These are phyloP conservation scores for Scolopax rusticola DNA, from an alignment of 2,797 vertebrate species.

Conservation along the genomic window DNA sequence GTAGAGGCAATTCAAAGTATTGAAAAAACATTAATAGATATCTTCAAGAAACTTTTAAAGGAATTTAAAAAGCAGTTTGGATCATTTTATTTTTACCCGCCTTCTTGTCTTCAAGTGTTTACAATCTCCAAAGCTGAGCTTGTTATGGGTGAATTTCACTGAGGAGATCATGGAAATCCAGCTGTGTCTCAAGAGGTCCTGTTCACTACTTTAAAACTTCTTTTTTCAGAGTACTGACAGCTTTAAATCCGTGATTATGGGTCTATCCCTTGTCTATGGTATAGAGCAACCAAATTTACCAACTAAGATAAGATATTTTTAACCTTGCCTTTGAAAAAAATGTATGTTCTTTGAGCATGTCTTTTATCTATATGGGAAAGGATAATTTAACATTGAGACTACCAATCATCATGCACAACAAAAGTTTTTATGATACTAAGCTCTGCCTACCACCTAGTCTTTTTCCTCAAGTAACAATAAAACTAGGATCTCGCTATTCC, in stretches of 20 bases:
- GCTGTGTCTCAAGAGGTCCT: background rate
- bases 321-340: background rate
- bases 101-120: background rate
- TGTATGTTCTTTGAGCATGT: background rate
- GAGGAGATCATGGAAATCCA: background rate
- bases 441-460: accelerated
- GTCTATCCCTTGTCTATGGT: background rate
- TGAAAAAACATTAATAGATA: background rate
- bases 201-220: background rate
- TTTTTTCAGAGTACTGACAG: background rate
- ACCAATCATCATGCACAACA: background rate
- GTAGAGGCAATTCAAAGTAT: background rate
- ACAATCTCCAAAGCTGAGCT: background rate
- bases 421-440: background rate
- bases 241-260: background rate
- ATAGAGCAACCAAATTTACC: background rate
- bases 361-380: background rate
- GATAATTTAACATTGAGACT: background rate
- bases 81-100: background rate
- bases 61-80: background rate
- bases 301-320: background rate
- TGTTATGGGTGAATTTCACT: background rate
- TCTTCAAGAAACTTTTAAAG: background rate
- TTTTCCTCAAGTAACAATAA: background rate
- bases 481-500: background rate